These are phyloP conservation scores for Euleptes europaea DNA, from an alignment of 2,113 vertebrate genomes.

Conservation along the genomic window DNA sequence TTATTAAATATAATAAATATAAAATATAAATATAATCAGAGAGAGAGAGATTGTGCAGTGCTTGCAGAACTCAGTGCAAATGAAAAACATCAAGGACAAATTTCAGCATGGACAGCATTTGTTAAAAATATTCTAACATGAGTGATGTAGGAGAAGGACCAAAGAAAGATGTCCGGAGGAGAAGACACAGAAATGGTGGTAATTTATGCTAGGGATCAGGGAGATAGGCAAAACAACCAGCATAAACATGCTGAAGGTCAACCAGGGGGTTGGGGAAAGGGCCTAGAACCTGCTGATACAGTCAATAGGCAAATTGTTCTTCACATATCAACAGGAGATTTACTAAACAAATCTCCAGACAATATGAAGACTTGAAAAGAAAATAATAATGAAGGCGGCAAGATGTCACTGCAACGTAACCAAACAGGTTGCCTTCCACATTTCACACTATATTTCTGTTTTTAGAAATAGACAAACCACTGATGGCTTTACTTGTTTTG, in stretches of 20 bases:
- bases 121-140: conserved; percentile 69
- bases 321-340: conserved; percentile 78
- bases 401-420: conserved; percentile 63
- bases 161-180: conserved; percentile 20
- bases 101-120: conserved; percentile 59
- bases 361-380: conserved; percentile 76
- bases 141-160: conserved; percentile 20
- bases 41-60: conserved; percentile 32
- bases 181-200: conserved; percentile 11
- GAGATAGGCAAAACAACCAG: conserved; percentile 68
- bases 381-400: conserved; percentile 65
- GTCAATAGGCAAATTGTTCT: conserved; percentile 80
- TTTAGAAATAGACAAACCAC: conserved; percentile 41
- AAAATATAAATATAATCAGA: too few species aligned
- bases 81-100: conserved; percentile 59
- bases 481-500: background rate
- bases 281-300: conserved; percentile 74
- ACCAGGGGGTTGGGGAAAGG: conserved; percentile 73
- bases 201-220: conserved; percentile 58
- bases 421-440: conserved; percentile 54
- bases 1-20: too few species aligned
- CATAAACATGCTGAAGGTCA: conserved; percentile 74
- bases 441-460: conserved; percentile 31
- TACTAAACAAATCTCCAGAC: conserved; percentile 77
- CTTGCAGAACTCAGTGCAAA: conserved; percentile 58